A percentile compares a stretch with the other conserved stretches of the same genome.
phyloP scores from a whole-genome alignment of 2,888 invertebrate genomes.

The Limenitis camilla region DNA sequence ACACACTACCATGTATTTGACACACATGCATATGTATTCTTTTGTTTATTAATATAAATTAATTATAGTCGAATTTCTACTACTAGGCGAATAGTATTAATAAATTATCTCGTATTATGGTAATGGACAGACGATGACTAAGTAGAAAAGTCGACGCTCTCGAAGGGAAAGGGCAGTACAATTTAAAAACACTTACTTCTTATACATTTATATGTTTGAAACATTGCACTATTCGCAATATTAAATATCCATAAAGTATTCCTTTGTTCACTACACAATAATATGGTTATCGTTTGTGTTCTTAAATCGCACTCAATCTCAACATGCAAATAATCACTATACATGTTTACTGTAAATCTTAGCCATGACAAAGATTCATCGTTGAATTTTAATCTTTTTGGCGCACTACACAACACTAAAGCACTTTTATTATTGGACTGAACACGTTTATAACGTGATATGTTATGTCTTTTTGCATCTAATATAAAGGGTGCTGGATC shows the following conservation, averaged over 20 bases:
- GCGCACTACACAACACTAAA: slow-evolving; percentile 33
- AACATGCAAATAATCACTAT: slow-evolving; percentile 32
- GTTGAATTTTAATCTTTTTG: slow-evolving; percentile 33
- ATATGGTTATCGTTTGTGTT: slow-evolving; percentile 32
- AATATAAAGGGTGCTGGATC: slow-evolving; percentile 36
- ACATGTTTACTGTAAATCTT: slow-evolving; percentile 32
- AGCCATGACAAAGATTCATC: slow-evolving; percentile 38
- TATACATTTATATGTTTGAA: background rate
- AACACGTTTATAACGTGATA: slow-evolving; percentile 4
- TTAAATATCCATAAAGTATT: slow-evolving; percentile 11
- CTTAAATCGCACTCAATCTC: slow-evolving; percentile 43
- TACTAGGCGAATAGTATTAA: too few relatives aligned
- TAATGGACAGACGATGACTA: too few relatives aligned
- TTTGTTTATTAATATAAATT: too few relatives aligned
- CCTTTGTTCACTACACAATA: slow-evolving; percentile 3
- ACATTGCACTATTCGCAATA: background rate
- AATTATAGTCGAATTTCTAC: too few relatives aligned
- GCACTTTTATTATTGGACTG: slow-evolving; percentile 21
- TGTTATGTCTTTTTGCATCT: slow-evolving; percentile 22
- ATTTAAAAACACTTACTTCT: slow-evolving; percentile 12
- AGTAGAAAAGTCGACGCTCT: too few relatives aligned
- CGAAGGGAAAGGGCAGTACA: too few relatives aligned
- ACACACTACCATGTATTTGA: too few relatives aligned
- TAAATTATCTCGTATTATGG: too few relatives aligned
- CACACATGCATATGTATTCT: too few relatives aligned